Conservation (phyloP, 37 sponge, comb jelly and placozoan genomes). For the Corticium candelabrum region DNA sequence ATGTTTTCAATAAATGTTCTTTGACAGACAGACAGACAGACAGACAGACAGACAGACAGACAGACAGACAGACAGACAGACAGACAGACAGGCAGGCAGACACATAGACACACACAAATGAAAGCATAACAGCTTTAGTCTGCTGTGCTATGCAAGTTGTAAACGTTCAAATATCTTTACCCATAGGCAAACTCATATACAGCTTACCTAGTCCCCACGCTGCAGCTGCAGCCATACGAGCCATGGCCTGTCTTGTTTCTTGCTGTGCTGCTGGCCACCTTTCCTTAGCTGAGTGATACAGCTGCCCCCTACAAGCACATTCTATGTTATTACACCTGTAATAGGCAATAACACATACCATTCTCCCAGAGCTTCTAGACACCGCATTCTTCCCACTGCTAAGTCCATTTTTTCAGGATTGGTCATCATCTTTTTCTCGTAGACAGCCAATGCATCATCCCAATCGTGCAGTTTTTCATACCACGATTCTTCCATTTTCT, state of each 20-base stretch:
- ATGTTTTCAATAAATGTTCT: too few relatives aligned
- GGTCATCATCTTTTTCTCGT: slow-evolving; percentile 58
- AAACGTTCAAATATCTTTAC: too few relatives aligned
- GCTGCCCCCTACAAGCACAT: slow-evolving; percentile 41
- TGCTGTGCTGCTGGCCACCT: slow-evolving; percentile 64
- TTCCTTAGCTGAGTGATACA: slow-evolving; percentile 62
- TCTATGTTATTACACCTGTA: background rate
- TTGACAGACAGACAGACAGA: too few relatives aligned
- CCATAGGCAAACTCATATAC: too few relatives aligned
- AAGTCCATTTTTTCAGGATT: slow-evolving; percentile 51
- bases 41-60: too few relatives aligned
- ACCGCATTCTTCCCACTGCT: slow-evolving; percentile 83
- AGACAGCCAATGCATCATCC: slow-evolving; percentile 70
- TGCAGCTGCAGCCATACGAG: slow-evolving; percentile 79
- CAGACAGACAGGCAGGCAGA: too few relatives aligned
- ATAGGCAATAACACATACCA: slow-evolving; percentile 41
- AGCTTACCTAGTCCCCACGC: slow-evolving; percentile 96
- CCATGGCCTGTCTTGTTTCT: slow-evolving; percentile 64
- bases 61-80: too few relatives aligned
- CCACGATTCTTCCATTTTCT: slow-evolving; percentile 81
- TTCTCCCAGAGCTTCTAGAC: slow-evolving; percentile 84
- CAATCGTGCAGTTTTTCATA: slow-evolving; percentile 92
- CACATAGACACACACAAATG: too few relatives aligned
- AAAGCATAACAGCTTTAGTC: too few relatives aligned
- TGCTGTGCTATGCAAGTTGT: too few relatives aligned